These are phyloP conservation scores for Loxodonta africana DNA, from an alignment of 2,113 vertebrate genomes.

Conservation along the genomic window DNA sequence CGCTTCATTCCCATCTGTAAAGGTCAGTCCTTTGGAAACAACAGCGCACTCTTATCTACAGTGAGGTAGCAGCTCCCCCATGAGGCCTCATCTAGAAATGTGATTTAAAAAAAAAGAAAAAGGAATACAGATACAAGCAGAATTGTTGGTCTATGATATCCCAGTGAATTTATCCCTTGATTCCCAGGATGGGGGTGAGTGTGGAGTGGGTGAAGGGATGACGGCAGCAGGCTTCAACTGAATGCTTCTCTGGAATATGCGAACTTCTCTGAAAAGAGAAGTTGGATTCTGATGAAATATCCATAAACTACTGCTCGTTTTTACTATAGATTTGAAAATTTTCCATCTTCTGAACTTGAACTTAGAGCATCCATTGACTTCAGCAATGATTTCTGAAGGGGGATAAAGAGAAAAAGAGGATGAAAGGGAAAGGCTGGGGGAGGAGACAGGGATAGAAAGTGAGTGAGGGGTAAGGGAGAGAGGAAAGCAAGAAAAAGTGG, in stretches of 20 bases:
- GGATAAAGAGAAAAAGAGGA: neutral
- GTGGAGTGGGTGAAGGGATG: neutral
- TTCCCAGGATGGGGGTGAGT: neutral
- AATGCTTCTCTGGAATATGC: neutral
- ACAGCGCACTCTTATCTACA: conserved; percentile 72
- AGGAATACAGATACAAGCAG: neutral
- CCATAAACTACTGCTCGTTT: neutral
- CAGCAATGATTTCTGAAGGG: neutral
- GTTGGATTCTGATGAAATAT: neutral
- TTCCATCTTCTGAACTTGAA: neutral
- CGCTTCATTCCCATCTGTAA: conserved; percentile 73
- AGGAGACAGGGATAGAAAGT: neutral
- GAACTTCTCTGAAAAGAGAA: neutral
- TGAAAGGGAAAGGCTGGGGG: neutral
- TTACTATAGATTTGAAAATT: neutral
- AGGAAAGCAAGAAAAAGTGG: neutral
- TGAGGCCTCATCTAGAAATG: conserved; percentile 83
- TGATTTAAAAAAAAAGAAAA: neutral
- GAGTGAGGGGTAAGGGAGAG: neutral
- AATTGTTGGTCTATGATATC: neutral
- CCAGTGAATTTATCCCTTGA: neutral
- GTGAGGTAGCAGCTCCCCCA: conserved; percentile 89
- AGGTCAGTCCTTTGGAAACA: conserved; percentile 69
- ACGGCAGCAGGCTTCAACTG: neutral
- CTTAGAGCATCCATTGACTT: neutral